A percentile compares a stretch with the other conserved stretches of the same genome.
These are phyloP conservation scores for Lycophotia porphyrea DNA, from an alignment of 2,888 invertebrate genomes.

Conservation along the genomic window DNA sequence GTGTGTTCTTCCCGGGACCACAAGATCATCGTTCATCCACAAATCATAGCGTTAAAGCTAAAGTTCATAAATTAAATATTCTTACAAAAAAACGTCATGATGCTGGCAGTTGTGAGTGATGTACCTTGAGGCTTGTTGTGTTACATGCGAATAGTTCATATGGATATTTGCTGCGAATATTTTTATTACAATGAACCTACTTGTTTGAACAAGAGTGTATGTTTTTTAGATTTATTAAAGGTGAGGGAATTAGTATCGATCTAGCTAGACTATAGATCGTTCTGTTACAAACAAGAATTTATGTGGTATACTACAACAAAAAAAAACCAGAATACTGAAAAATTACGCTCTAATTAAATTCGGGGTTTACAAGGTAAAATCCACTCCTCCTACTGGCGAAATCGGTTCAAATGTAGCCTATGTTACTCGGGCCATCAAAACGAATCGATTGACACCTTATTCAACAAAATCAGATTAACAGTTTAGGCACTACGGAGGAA, in stretches of 20 bases:
- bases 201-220: neutral
- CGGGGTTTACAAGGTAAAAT: too few relatives aligned
- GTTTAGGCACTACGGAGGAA: too few relatives aligned
- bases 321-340: too few relatives aligned
- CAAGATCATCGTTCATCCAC: slow-evolving; percentile 1
- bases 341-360: too few relatives aligned
- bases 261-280: too few relatives aligned
- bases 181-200: neutral
- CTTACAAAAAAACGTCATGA: neutral
- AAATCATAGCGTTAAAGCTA: slow-evolving; percentile 11
- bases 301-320: too few relatives aligned
- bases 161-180: neutral
- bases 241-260: neutral
- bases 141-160: neutral
- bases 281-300: too few relatives aligned
- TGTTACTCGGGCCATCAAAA: too few relatives aligned
- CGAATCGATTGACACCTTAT: too few relatives aligned
- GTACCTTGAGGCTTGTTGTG: neutral
- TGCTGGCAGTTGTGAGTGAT: neutral
- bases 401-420: too few relatives aligned
- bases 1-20: slow-evolving; percentile 4
- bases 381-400: too few relatives aligned
- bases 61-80: neutral
- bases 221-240: neutral
- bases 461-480: too few relatives aligned